phyloP scores from a whole-genome alignment of 1,140 invertebrate genomes.

The Hyposmocoma kahamanoa region DNA sequence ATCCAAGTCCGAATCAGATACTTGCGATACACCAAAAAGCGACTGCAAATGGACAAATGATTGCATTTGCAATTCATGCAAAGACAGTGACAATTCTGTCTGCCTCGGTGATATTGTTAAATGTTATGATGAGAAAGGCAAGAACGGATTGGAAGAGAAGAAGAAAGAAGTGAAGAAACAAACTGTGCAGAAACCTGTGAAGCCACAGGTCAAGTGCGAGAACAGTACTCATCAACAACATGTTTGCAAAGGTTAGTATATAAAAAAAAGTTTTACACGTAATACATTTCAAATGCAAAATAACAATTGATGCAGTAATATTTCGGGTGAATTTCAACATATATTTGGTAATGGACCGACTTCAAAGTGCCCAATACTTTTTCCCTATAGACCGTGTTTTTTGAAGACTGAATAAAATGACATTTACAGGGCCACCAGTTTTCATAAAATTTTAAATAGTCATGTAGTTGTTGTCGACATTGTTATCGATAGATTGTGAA shows the following conservation, averaged over 20 bases:
- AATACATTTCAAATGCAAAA: too few relatives aligned
- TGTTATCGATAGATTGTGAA: too few relatives aligned
- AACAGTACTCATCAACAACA: slow-evolving; percentile 50
- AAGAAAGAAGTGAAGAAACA: slow-evolving; percentile 28
- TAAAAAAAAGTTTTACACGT: neutral
- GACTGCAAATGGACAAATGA: slow-evolving; percentile 63
- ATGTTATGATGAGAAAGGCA: slow-evolving; percentile 32
- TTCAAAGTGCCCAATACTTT: too few relatives aligned
- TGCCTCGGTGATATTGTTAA: slow-evolving; percentile 45
- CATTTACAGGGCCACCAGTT: too few relatives aligned
- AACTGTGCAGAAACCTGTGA: slow-evolving; percentile 15
- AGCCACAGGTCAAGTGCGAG: slow-evolving; percentile 37
- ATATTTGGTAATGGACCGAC: too few relatives aligned
- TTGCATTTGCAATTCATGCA: slow-evolving; percentile 45
- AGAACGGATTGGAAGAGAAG: slow-evolving; percentile 16
- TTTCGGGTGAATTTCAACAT: too few relatives aligned
- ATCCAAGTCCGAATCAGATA: slow-evolving; percentile 46
- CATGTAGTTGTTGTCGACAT: too few relatives aligned
- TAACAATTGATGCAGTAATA: too few relatives aligned
- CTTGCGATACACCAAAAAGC: slow-evolving; percentile 45
- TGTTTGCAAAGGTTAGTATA: slow-evolving; percentile 60
- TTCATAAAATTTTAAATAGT: too few relatives aligned
- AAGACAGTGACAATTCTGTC: slow-evolving; percentile 27
- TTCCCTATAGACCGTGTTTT: too few relatives aligned
- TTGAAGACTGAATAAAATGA: too few relatives aligned